A percentile compares a stretch with the other conserved stretches of the same genome.
These are phyloP conservation scores for Cosmorhoe ocellata DNA, from an alignment of 2,888 invertebrate species.

Conservation along the genomic window DNA sequence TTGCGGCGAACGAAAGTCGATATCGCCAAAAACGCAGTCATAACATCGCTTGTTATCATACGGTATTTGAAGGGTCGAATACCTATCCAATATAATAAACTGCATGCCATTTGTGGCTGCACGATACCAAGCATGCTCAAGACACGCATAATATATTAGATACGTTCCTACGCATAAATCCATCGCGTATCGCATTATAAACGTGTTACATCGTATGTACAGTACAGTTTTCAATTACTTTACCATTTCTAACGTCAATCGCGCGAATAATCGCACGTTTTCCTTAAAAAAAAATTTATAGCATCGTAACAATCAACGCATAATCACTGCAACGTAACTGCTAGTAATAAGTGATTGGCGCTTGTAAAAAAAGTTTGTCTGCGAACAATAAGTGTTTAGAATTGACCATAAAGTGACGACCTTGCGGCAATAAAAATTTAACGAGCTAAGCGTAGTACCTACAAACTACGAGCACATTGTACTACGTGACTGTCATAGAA, in stretches of 20 bases:
- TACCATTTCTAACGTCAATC: constrained; percentile 11
- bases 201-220: constrained; percentile 6
- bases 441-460: constrained; percentile 70
- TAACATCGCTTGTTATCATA: constrained; percentile 73
- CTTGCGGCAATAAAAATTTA: constrained; percentile 83
- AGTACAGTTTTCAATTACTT: constrained; percentile 11
- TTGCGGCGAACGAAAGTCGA: constrained; percentile 69
- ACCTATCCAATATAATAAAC: constrained; percentile 36
- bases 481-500: constrained; percentile 78
- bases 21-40: constrained; percentile 76
- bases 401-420: constrained; percentile 83
- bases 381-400: constrained; percentile 79
- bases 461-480: constrained; percentile 66
- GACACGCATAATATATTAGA: constrained; percentile 33
- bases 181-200: constrained; percentile 38
- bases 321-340: constrained; percentile 77
- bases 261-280: constrained; percentile 53
- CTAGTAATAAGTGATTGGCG: constrained; percentile 63
- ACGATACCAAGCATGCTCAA: constrained; percentile 32
- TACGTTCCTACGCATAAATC: constrained; percentile 42
- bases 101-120: constrained; percentile 28
- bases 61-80: constrained; percentile 35
- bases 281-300: constrained; percentile 63
- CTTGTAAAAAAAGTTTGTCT: constrained; percentile 69
- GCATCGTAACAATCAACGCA: constrained; percentile 71